Evolutionary conservation across 2,113 vertebrate species (phyloP).

Genomic region (Crypturellus undulatus): DNA sequence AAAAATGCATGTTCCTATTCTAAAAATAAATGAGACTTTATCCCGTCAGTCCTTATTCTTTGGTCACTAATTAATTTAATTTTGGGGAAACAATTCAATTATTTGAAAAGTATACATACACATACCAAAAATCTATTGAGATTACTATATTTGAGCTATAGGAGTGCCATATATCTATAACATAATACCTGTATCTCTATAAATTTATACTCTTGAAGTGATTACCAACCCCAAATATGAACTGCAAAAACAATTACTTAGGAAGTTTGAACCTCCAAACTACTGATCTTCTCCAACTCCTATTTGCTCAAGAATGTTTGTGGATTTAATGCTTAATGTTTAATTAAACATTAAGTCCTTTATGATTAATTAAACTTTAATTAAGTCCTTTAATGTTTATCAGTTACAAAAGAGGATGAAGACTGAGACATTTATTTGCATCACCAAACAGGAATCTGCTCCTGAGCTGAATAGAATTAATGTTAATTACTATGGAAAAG

Average conservation of each 20-base stretch:
- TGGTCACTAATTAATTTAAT: neutral
- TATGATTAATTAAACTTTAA: neutral
- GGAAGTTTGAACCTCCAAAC: neutral
- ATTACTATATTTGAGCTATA: neutral
- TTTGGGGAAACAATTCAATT: neutral
- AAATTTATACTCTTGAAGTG: neutral
- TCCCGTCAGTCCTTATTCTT: neutral
- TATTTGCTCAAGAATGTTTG: neutral
- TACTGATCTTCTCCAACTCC: neutral
- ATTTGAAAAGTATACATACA: neutral
- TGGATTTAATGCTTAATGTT: neutral
- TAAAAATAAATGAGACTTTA: neutral
- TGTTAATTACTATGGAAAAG: too few species aligned
- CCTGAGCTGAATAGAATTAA: neutral
- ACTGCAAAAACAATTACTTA: neutral
- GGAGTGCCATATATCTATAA: neutral
- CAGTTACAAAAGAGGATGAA: neutral
- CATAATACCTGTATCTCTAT: neutral
- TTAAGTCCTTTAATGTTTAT: neutral
- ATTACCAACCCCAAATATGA: neutral
- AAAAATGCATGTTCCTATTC: neutral
- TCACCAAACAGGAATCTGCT: neutral
- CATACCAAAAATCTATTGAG: neutral
- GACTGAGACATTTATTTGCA: neutral
- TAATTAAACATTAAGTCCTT: neutral